Evolutionary conservation across 2,888 invertebrate species (phyloP), one percentile per base, ranked within the genome.

Genomic region (Chymomyza procnemis): DNA sequence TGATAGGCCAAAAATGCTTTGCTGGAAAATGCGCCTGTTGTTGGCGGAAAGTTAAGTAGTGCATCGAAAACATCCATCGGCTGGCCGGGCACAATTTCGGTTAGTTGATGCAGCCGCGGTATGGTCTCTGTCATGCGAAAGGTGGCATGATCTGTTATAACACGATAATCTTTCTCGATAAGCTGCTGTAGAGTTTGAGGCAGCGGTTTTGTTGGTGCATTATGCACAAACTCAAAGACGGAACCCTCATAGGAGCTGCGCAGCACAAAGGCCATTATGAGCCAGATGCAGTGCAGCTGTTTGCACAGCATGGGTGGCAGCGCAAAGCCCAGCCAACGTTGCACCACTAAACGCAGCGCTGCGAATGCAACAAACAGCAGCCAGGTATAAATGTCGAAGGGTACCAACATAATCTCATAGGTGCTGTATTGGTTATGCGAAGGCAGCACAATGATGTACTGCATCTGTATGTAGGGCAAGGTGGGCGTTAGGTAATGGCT

Each of bases 201-300:
- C 56, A 77, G 14, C 0, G 73, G 67, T 19, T 76, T 72, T 6
- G n/a, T 46, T 1, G 85, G 85, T 2, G 76, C 69, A 61, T 80
- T 81, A 59, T 76, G 82, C 0, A 87, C 72, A 18, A 76, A 76
- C 57, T 79, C 67, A 21, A 84, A 85, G 0, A 87, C 64, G 9
- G 79, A 81, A 3, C 79, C 69, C 60, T 88, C 88, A 47, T 88
- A 88, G 14, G 82, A 47, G 18, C 73, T 48, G 0, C 87, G 82
- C 4, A 87, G 48, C 18, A 78, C 6, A 26, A 75, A 79, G 4
- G 73, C 14, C 12, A 76, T 47, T 21, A 76, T 55, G 3, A 72
- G 30, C 74, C 75, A 76, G 16, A 75, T 70, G 1, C 71, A 30
- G 1, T 63, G 6, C 0, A 64, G 12, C 1, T 69, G 75, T 1